phyloP scores from a whole-genome alignment of 1,140 invertebrate species.

The Formica selysi region DNA sequence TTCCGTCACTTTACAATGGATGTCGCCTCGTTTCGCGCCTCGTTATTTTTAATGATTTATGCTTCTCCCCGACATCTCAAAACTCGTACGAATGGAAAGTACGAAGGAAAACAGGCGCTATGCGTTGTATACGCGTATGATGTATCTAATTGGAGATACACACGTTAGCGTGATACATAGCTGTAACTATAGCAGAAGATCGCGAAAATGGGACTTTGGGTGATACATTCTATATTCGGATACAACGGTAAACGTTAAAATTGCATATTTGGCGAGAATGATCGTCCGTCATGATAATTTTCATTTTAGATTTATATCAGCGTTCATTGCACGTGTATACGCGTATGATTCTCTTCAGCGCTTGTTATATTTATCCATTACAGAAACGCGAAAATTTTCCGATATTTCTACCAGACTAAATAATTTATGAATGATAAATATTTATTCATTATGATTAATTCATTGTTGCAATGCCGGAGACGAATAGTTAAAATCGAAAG shows the following conservation, averaged over 20 bases:
- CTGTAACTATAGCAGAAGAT: background rate
- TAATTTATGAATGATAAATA: slow-evolving; percentile 40
- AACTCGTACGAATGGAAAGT: background rate
- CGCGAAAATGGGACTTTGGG: background rate
- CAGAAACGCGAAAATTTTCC: slow-evolving; percentile 21
- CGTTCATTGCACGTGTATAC: background rate
- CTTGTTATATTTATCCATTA: slow-evolving; percentile 32
- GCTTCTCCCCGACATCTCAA: background rate
- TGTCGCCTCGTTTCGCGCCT: background rate
- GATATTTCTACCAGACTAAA: slow-evolving; percentile 11
- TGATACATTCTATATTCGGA: background rate
- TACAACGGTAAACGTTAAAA: background rate
- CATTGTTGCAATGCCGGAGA: background rate
- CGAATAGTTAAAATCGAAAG: background rate
- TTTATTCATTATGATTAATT: slow-evolving; percentile 45
- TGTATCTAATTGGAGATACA: slow-evolving; percentile 2
- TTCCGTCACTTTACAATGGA: background rate
- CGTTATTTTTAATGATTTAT: slow-evolving; percentile 36
- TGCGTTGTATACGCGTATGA: background rate
- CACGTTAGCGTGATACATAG: background rate
- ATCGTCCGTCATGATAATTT: background rate
- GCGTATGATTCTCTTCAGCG: background rate
- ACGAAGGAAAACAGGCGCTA: background rate
- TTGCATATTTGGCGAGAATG: background rate
- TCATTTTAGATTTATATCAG: background rate